Percentiles rank a stretch among this genome's conserved stretches.
Evolutionary conservation across 35 echinoderm and acorn worm species (phyloP).

Genomic region (Nesometra sesokonis): DNA sequence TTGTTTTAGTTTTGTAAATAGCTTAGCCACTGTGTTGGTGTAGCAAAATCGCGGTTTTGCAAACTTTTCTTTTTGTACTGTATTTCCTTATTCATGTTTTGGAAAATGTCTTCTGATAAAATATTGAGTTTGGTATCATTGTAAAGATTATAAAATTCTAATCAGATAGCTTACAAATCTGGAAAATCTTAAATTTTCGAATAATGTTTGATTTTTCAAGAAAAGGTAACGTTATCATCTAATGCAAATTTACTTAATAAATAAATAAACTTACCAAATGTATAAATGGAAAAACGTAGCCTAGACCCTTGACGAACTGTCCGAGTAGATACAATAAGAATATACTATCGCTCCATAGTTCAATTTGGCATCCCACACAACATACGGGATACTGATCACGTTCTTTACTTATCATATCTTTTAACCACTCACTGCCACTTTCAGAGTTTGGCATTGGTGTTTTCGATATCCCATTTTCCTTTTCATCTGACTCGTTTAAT

Average conservation of each 20-base stretch:
- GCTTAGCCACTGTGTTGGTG: too few relatives aligned
- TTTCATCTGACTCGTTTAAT: not conserved
- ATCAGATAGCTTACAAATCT: too few relatives aligned
- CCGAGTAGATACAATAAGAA: constrained; percentile 63
- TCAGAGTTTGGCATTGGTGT: constrained; percentile 14
- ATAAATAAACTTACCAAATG: constrained; percentile 71
- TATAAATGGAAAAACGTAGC: constrained; percentile 97
- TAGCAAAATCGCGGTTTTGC: too few relatives aligned
- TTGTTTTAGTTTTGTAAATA: too few relatives aligned
- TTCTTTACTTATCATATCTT: constrained; percentile 71
- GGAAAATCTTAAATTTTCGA: not conserved
- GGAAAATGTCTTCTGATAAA: too few relatives aligned
- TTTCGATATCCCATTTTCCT: constrained; percentile 12
- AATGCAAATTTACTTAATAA: too few relatives aligned
- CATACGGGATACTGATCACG: not conserved
- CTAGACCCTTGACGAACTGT: constrained; percentile 71
- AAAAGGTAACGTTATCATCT: too few relatives aligned
- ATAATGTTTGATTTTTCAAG: too few relatives aligned
- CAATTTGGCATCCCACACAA: constrained; percentile 10
- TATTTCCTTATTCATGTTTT: too few relatives aligned
- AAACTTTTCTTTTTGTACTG: too few relatives aligned
- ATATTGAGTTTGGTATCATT: too few relatives aligned
- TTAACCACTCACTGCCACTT: constrained; percentile 45
- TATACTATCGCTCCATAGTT: constrained; percentile 62
- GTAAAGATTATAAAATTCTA: too few relatives aligned